phyloP scores from a whole-genome alignment of 1,140 invertebrate genomes.

The Chrysopa pallens region DNA sequence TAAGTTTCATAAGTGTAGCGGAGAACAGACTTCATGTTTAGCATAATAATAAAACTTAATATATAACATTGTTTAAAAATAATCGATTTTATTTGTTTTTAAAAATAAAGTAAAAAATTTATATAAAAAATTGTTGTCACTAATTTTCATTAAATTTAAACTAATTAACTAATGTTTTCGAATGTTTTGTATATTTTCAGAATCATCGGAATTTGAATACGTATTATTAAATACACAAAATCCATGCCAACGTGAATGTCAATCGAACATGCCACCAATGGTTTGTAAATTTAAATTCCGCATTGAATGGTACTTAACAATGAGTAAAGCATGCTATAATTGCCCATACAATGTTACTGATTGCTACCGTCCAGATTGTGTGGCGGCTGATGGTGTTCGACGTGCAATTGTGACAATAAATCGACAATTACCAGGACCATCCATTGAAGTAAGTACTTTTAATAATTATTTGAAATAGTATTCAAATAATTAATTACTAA shows the following conservation, averaged over 20 bases:
- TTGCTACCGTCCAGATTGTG: conserved; percentile 59
- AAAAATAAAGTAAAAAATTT: no score
- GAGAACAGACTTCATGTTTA: no score
- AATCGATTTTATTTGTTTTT: no score
- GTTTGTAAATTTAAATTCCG: conserved; percentile 50
- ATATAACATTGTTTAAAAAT: no score
- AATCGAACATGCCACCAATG: conserved; percentile 31
- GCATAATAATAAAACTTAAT: no score
- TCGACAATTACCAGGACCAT: conserved; percentile 69
- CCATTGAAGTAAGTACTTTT: conserved; percentile 46
- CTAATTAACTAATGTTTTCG: no score
- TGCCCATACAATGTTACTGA: conserved; percentile 62
- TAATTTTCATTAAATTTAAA: no score
- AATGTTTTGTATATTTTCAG: no score
- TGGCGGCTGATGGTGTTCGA: conserved; percentile 60
- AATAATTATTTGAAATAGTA: no score
- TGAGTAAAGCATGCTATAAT: conserved; percentile 74
- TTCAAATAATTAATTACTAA: no score
- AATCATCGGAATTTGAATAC: conserved; percentile 7
- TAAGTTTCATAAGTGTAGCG: no score
- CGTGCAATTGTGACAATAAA: conserved; percentile 62
- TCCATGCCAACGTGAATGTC: conserved; percentile 34
- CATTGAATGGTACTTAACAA: conserved; percentile 61
- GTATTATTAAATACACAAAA: conserved; percentile 13
- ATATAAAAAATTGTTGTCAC: no score